Evolutionary conservation across 1,140 invertebrate genomes (phyloP).

Genomic region (Drosophila erecta): DNA sequence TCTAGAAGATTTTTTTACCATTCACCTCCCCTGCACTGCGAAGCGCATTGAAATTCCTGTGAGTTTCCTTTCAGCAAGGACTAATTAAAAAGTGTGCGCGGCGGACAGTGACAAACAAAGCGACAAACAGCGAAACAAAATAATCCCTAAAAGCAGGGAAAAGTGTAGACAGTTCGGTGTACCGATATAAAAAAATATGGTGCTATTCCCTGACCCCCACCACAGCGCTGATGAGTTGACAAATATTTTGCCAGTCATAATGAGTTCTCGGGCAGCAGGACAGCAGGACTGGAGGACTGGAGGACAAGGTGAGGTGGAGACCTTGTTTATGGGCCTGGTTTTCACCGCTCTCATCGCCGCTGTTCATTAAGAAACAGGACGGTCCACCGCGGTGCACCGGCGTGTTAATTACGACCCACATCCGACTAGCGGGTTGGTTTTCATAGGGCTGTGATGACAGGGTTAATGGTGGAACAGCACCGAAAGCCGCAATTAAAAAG

Average conservation of each 20-base stretch:
- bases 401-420: slow-evolving; percentile 75
- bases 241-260: slow-evolving; percentile 82
- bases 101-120: slow-evolving; percentile 52
- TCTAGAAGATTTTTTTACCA: slow-evolving; percentile 44
- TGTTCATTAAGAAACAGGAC: slow-evolving; percentile 48
- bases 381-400: slow-evolving; percentile 48
- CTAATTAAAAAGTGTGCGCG: slow-evolving; percentile 70
- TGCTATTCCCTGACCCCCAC: slow-evolving; percentile 15
- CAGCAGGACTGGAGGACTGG: not conserved
- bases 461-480: slow-evolving; percentile 15
- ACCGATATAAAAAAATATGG: slow-evolving; percentile 41
- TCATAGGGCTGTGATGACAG: not conserved
- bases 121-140: slow-evolving; percentile 26
- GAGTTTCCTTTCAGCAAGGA: slow-evolving; percentile 36
- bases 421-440: slow-evolving; percentile 21
- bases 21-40: not conserved
- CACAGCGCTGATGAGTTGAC: slow-evolving; percentile 75
- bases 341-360: slow-evolving; percentile 26
- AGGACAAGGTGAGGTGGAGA: slow-evolving; percentile 40
- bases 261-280: slow-evolving; percentile 49
- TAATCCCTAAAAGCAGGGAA: slow-evolving; percentile 37
- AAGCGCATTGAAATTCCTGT: slow-evolving; percentile 36
- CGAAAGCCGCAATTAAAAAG: slow-evolving; percentile 51
- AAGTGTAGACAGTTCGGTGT: slow-evolving; percentile 13
- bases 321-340: slow-evolving; percentile 47